phyloP scores from a whole-genome alignment of 2,113 vertebrate genomes.

The Eptatretus burgeri region DNA sequence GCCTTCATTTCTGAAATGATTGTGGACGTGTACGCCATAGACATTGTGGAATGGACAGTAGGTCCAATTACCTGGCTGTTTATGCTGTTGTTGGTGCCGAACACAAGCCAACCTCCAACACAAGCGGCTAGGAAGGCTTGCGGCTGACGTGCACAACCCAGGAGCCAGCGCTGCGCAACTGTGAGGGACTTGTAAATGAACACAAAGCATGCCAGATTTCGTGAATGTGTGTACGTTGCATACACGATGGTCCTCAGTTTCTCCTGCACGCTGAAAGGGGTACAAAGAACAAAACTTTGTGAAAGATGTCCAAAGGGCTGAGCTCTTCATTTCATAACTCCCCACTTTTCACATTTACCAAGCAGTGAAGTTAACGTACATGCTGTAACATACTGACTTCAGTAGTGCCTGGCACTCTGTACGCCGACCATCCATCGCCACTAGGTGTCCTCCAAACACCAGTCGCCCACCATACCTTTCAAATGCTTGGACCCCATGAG shows the following conservation, averaged over 20 bases:
- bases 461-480: too few relatives aligned
- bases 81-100: slow-evolving; percentile 54
- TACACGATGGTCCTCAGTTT: slow-evolving; percentile 44
- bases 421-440: too few relatives aligned
- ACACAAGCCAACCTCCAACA: slow-evolving; percentile 50
- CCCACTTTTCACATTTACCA: too few relatives aligned
- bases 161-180: slow-evolving; percentile 25
- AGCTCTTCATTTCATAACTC: too few relatives aligned
- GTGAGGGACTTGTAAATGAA: slow-evolving; percentile 55
- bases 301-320: too few relatives aligned
- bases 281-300: slow-evolving; percentile 10
- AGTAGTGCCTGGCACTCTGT: too few relatives aligned
- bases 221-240: slow-evolving; percentile 54
- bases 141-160: slow-evolving; percentile 33
- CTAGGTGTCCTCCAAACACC: too few relatives aligned
- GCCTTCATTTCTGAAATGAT: neutral
- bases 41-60: neutral
- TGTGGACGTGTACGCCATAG: neutral
- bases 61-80: slow-evolving; percentile 52
- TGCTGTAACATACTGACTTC: too few relatives aligned
- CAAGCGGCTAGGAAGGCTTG: slow-evolving; percentile 68
- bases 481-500: too few relatives aligned
- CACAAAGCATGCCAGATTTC: slow-evolving; percentile 60
- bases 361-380: too few relatives aligned
- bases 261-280: slow-evolving; percentile 30